These are phyloP conservation scores for Amphipyra berbera DNA, from an alignment of 2,888 invertebrate genomes.

Conservation along the genomic window DNA sequence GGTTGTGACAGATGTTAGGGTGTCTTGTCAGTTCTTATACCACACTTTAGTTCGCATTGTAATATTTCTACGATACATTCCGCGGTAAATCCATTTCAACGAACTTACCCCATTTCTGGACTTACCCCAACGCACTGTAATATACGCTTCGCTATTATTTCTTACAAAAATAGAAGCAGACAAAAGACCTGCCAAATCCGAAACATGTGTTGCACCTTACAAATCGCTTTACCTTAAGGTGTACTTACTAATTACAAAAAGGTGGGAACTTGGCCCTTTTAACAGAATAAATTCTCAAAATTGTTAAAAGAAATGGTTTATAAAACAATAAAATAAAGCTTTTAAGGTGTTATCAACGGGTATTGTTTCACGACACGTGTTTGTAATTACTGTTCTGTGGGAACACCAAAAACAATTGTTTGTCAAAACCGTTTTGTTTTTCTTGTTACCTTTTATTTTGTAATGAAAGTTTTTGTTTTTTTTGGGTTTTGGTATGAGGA, in stretches of 20 bases:
- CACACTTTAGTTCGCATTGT: too few species aligned
- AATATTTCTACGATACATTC: too few species aligned
- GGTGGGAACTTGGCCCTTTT: slow-evolving; percentile 32
- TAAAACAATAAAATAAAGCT: slow-evolving; percentile 54
- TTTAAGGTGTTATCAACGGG: slow-evolving; percentile 55
- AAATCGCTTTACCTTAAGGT: slow-evolving; percentile 29
- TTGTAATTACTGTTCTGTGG: slow-evolving; percentile 66
- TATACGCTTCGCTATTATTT: too few species aligned
- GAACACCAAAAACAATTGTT: slow-evolving; percentile 50
- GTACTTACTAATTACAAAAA: slow-evolving; percentile 43
- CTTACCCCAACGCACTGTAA: too few species aligned
- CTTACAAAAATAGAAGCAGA: background rate
- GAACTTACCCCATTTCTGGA: too few species aligned
- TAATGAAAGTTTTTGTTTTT: slow-evolving; percentile 2
- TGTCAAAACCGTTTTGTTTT: slow-evolving; percentile 29
- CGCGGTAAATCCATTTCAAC: too few species aligned
- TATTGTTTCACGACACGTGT: slow-evolving; percentile 70
- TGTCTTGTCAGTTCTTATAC: too few species aligned
- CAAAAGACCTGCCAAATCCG: slow-evolving; percentile 13
- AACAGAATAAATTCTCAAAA: slow-evolving; percentile 32
- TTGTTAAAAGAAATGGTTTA: slow-evolving; percentile 41
- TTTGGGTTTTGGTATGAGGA: background rate
- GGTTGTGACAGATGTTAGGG: too few species aligned
- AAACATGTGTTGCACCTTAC: slow-evolving; percentile 38
- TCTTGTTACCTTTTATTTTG: slow-evolving; percentile 11